Base-by-base conservation (phyloP, 2,113 vertebrate species). In the Cyanoliseus patagonus region DNA sequence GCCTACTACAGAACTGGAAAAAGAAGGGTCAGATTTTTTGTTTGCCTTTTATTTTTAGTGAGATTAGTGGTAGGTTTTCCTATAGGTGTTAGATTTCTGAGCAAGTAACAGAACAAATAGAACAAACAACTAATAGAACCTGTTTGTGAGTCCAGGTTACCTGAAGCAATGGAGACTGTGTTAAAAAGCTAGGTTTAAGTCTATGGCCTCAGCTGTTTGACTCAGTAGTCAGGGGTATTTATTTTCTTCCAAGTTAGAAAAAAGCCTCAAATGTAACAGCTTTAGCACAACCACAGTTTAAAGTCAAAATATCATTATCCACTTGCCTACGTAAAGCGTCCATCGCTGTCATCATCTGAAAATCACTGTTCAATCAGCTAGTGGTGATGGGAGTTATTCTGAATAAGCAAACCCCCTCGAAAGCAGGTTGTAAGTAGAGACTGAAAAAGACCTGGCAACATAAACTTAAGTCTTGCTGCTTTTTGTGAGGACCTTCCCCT, bases 201-300 rank as follows among this genome's bases (percentile, higher is more conserved):
- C 18, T 41, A 0, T 17, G 42, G 61, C 61, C 24, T 62, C 61
- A 27, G 35, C 9, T 62, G 24, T 37, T 62, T 16, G 59, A 37
- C 59, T 62, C 24, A 11, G 61, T 37, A 62, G 61, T 39, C 57
- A 59, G 33, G 57, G 57, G 33, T 23, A 35, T 59, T 59, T 59
- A 10, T 59, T 59, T 59, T 59, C 57, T 72, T n/a, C 3, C 27
- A 28, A 72, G 31, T 53, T 53, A 63, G n/a, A 18, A 55, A 55
- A 62, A 79, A 28, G 4, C 2, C 24, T 73, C 5, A 9, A 1
- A 0, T 24, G 0, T 5, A 49, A 22, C 22, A 81, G 6, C 42
- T 75, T 82, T 22, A 78, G 67, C 41, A 77, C 11, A 66, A 15
- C 20, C n/a, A 31, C 44, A 66, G 10, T 17, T 79, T 61, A 78